phyloP scores from a whole-genome alignment of 2,888 invertebrate species.

The Lymantria monacha region DNA sequence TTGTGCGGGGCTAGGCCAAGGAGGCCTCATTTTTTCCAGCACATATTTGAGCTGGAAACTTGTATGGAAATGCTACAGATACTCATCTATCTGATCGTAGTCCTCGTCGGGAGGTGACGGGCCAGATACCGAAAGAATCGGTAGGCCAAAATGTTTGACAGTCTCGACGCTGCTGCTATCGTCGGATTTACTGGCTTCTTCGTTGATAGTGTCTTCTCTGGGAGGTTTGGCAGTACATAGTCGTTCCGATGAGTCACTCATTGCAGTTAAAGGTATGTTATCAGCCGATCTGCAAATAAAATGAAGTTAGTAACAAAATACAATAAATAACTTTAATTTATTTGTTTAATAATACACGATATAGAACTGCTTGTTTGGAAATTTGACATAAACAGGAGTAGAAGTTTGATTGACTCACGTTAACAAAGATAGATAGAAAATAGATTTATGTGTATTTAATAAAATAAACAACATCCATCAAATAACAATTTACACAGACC shows the following conservation, averaged over 20 bases:
- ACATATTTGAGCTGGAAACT: conserved; percentile 78
- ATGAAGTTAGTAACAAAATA: neutral
- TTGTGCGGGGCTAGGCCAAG: conserved; percentile 71
- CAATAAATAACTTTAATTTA: no score
- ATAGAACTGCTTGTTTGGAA: no score
- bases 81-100: conserved; percentile 83
- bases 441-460: no score
- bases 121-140: conserved; percentile 90
- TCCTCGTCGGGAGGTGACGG: conserved; percentile 90
- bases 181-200: conserved; percentile 71
- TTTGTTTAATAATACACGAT: neutral
- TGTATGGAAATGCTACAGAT: conserved; percentile 83
- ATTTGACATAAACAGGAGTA: no score
- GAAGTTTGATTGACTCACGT: no score
- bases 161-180: conserved; percentile 77
- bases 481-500: no score
- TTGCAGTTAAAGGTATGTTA: conserved; percentile 73
- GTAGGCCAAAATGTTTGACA: conserved; percentile 86
- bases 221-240: conserved; percentile 68
- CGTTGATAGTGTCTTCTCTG: conserved; percentile 72
- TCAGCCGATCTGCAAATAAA: conserved; percentile 64
- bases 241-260: conserved; percentile 77
- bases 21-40: conserved; percentile 73
- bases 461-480: no score
- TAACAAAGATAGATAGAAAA: no score